Conservation (phyloP, 2,797 vertebrate genomes). For the Paguma larvata region DNA sequence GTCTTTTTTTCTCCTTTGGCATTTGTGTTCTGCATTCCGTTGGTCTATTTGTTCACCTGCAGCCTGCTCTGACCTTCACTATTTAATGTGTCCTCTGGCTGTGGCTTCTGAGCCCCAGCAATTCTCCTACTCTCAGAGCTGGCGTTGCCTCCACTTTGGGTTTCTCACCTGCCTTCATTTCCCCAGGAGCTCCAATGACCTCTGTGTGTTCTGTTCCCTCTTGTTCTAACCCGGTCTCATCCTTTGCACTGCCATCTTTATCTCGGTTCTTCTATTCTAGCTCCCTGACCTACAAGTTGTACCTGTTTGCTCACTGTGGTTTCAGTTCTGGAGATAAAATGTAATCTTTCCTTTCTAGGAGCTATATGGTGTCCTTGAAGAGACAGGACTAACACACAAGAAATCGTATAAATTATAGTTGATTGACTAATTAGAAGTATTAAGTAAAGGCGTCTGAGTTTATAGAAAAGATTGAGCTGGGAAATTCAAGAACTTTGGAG, state of each 20-base stretch:
- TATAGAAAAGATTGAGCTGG: slow-evolving; percentile 25
- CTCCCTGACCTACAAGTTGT: not conserved
- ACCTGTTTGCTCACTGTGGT: not conserved
- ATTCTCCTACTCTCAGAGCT: not conserved
- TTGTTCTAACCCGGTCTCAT: not conserved
- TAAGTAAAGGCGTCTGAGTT: not conserved
- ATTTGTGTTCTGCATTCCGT: not conserved
- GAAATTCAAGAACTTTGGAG: slow-evolving; percentile 26
- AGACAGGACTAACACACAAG: not conserved
- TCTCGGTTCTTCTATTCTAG: not conserved
- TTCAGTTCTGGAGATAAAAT: not conserved
- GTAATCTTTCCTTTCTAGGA: not conserved
- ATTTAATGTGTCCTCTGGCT: not conserved
- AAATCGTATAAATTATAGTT: not conserved
- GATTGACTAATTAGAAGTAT: not conserved
- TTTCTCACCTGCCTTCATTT: not conserved
- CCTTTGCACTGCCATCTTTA: not conserved
- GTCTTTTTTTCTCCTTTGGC: not conserved
- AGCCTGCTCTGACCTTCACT: slow-evolving; percentile 20
- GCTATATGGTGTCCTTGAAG: not conserved
- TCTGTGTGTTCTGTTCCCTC: not conserved
- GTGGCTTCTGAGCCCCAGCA: not conserved
- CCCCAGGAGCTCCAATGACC: not conserved
- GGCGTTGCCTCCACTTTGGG: not conserved
- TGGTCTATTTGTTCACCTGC: not conserved